Percentiles rank a stretch among this genome's conserved stretches.
Conservation (phyloP, 2,888 invertebrate species). For the Lysandra bellargus region DNA sequence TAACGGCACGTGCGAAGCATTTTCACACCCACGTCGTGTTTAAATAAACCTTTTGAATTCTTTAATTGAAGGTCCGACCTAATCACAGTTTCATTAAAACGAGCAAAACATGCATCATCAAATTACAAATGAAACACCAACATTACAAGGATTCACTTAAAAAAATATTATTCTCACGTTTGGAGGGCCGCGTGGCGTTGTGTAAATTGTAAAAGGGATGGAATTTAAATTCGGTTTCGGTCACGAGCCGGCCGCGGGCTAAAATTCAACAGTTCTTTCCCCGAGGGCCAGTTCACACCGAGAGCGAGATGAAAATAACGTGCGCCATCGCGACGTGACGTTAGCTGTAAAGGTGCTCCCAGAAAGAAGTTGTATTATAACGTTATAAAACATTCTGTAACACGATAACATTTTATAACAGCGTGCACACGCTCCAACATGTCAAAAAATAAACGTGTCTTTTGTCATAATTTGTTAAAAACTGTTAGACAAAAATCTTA, state of each 20-base stretch:
- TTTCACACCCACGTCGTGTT: not conserved
- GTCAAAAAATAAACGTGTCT: too few relatives aligned
- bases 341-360: too few relatives aligned
- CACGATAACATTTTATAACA: too few relatives aligned
- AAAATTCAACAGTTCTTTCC: constrained; percentile 69
- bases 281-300: constrained; percentile 32
- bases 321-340: too few relatives aligned
- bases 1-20: not conserved
- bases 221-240: constrained; percentile 45
- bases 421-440: too few relatives aligned
- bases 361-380: too few relatives aligned
- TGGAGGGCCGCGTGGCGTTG: not conserved
- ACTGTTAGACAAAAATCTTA: too few relatives aligned
- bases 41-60: not conserved
- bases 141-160: constrained; percentile 12
- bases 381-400: too few relatives aligned
- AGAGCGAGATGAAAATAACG: not conserved
- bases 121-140: not conserved
- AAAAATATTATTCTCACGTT: constrained; percentile 23
- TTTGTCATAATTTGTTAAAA: too few relatives aligned
- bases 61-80: not conserved
- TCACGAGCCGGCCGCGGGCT: constrained; percentile 45
- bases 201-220: constrained; percentile 35
- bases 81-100: constrained; percentile 10
- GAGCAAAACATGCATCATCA: constrained; percentile 4